Conservation (phyloP, 1,140 invertebrate genomes). For the Euura lappo region DNA sequence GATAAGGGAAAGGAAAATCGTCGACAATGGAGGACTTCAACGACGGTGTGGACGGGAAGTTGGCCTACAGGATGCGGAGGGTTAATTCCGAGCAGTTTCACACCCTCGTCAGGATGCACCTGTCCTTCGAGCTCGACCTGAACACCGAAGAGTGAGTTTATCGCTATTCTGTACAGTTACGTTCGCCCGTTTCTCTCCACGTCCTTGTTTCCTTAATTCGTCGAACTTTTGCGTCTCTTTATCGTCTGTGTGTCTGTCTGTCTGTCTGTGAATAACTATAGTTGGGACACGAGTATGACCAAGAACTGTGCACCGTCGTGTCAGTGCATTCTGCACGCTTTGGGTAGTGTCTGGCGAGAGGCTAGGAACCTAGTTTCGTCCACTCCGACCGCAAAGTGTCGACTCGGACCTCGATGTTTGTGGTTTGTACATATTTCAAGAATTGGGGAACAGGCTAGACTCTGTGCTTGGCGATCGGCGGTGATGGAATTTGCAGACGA, state of each 20-base stretch:
- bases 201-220: background rate
- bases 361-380: slow-evolving; percentile 3
- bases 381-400: background rate
- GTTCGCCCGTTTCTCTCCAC: slow-evolving; percentile 21
- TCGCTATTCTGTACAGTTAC: slow-evolving; percentile 34
- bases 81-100: slow-evolving; percentile 86
- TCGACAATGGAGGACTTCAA: slow-evolving; percentile 55
- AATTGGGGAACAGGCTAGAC: background rate
- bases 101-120: slow-evolving; percentile 88
- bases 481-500: background rate
- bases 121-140: slow-evolving; percentile 85
- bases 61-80: slow-evolving; percentile 69
- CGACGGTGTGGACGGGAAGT: slow-evolving; percentile 54
- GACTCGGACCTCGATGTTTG: background rate
- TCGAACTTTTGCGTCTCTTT: background rate
- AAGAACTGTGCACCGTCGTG: slow-evolving; percentile 10
- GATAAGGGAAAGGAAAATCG: background rate
- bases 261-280: background rate
- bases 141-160: slow-evolving; percentile 81
- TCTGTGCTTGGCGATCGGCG: background rate
- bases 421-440: background rate
- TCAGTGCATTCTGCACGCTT: slow-evolving; percentile 9
- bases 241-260: background rate
- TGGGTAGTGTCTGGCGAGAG: slow-evolving; percentile 9
- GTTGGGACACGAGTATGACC: slow-evolving; percentile 6